phyloP scores from a whole-genome alignment of 2,113 vertebrate species.

The Loxodonta africana region DNA sequence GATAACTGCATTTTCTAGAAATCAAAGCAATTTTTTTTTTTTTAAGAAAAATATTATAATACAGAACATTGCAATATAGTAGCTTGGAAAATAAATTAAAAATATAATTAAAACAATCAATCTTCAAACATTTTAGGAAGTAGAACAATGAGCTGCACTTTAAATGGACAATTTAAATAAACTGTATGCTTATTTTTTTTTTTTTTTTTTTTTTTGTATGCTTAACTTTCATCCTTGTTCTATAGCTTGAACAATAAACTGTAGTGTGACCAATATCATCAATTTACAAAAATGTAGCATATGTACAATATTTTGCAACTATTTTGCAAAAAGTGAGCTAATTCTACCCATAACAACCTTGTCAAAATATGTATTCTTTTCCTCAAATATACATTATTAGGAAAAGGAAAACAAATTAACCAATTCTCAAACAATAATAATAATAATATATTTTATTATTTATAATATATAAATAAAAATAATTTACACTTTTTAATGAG shows the following conservation, averaged over 20 bases:
- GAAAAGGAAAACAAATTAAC: conserved; percentile 29
- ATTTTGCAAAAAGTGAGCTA: conserved; percentile 11
- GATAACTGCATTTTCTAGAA: neutral
- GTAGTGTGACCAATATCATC: neutral
- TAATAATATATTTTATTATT: no score
- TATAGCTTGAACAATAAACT: neutral
- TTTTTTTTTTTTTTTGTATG: no score
- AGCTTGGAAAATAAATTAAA: conserved; percentile 18
- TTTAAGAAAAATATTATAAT: neutral
- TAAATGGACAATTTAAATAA: neutral
- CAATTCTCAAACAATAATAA: neutral
- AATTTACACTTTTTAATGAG: neutral
- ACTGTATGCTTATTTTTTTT: neutral
- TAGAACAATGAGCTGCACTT: neutral
- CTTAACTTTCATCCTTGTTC: neutral
- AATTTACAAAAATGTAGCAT: conserved; percentile 8
- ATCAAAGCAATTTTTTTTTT: neutral
- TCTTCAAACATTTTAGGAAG: neutral
- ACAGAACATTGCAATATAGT: neutral
- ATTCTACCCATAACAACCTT: neutral
- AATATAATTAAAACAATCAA: neutral
- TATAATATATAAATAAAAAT: neutral
- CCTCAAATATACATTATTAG: neutral
- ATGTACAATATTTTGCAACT: neutral
- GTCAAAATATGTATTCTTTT: conserved; percentile 26